Percentiles rank a stretch among this genome's conserved stretches.
Evolutionary conservation across 2,888 invertebrate genomes (phyloP).

Genomic region (Drosophila paranaensis): DNA sequence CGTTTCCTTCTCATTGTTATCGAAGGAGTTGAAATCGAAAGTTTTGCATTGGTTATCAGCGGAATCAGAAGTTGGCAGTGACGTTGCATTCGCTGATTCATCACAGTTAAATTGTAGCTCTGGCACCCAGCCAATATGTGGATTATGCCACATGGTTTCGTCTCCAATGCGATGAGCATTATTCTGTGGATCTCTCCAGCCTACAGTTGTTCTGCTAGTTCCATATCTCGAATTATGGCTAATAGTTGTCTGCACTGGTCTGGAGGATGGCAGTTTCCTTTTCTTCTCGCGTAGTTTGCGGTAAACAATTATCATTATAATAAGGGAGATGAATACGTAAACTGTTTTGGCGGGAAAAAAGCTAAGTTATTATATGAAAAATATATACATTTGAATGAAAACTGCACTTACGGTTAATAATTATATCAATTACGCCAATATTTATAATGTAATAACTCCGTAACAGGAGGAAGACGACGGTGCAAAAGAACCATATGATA

Average conservation of each 20-base stretch:
- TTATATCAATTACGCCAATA: no score
- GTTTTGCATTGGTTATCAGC: background rate
- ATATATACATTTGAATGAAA: background rate
- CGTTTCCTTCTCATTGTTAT: background rate
- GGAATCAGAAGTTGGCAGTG: background rate
- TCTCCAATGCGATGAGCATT: no score
- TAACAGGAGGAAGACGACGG: no score
- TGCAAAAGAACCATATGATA: no score
- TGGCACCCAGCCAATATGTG: no score
- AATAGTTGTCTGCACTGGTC: no score
- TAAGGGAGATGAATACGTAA: background rate
- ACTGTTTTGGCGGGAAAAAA: background rate
- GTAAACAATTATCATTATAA: background rate
- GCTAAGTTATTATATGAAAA: background rate
- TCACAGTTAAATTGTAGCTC: background rate
- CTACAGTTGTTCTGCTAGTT: no score
- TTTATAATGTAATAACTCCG: no score
- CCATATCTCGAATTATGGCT: no score
- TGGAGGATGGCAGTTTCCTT: no score
- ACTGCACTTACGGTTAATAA: background rate
- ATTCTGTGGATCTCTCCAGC: no score
- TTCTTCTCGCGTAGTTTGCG: no score
- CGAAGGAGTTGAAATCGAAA: background rate
- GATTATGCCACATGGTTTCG: background rate
- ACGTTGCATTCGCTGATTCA: background rate